phyloP scores from a whole-genome alignment of 2,113 vertebrate species.

The Pagrus major region DNA sequence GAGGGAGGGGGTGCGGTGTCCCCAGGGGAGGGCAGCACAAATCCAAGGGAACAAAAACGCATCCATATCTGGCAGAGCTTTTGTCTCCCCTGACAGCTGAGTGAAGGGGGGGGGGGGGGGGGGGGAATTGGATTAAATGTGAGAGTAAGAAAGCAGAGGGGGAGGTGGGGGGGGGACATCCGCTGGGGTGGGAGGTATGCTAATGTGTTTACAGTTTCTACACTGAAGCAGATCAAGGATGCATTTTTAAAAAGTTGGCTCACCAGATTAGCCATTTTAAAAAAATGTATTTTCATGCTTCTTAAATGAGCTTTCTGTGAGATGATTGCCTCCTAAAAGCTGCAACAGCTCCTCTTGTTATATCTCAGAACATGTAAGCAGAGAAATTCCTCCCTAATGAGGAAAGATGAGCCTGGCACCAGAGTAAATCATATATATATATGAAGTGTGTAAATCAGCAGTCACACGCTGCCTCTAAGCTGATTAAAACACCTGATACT shows the following conservation, averaged over 20 bases:
- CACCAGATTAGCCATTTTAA: conserved; percentile 26
- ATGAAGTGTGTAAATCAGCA: conserved; percentile 56
- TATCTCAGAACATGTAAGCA: conserved; percentile 6
- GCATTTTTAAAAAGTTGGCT: conserved; percentile 17
- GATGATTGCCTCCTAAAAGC: conserved; percentile 35
- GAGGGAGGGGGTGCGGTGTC: conserved; percentile 48
- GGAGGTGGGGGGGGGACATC: background rate
- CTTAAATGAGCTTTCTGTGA: conserved; percentile 35
- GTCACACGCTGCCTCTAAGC: conserved; percentile 37
- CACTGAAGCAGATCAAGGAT: conserved; percentile 43
- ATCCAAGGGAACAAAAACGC: conserved; percentile 81
- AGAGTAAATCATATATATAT: conserved; percentile 53
- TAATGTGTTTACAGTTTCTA: conserved; percentile 67
- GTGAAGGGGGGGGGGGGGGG: conserved; percentile 72
- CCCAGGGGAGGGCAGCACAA: conserved; percentile 79
- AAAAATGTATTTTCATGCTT: conserved; percentile 19
- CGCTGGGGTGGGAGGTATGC: conserved; percentile 52
- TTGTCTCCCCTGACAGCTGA: conserved; percentile 82
- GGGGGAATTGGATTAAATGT: conserved; percentile 84
- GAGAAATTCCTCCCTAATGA: conserved; percentile 49
- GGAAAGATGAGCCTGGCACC: conserved; percentile 26
- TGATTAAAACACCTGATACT: conserved; percentile 70
- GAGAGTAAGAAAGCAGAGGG: conserved; percentile 71
- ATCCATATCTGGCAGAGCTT: conserved; percentile 83
- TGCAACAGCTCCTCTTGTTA: conserved; percentile 18